A percentile compares a stretch with the other conserved stretches of the same genome.
Conservation (phyloP, 2,888 invertebrate species). For the Amblyjoppa fuscipennis region DNA sequence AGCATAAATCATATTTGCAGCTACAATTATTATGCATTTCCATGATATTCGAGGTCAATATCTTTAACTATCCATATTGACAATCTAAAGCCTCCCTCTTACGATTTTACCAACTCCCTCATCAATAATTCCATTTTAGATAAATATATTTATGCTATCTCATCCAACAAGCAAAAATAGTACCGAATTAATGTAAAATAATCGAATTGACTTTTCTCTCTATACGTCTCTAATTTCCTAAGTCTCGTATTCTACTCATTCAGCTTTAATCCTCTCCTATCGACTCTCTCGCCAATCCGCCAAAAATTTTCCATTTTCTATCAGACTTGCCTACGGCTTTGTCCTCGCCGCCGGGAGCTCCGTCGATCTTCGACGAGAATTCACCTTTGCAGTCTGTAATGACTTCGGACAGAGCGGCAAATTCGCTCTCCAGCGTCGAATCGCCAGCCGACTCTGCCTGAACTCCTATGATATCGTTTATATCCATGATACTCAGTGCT, state of each 20-base stretch:
- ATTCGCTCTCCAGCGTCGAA: constrained; percentile 81
- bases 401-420: constrained; percentile 81
- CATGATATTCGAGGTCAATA: not conserved
- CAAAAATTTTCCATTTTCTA: not conserved
- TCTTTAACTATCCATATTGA: not conserved
- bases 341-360: not conserved
- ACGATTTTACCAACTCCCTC: not conserved
- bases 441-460: constrained; percentile 76
- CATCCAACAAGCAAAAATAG: not conserved
- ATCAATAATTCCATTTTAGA: not conserved
- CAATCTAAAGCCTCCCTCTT: not conserved
- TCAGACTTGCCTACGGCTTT: not conserved
- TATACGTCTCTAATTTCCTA: not conserved
- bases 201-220: not conserved
- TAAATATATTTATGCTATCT: not conserved
- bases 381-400: constrained; percentile 77
- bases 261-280: constrained; percentile 30
- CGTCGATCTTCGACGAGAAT: constrained; percentile 22
- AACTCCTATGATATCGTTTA: constrained; percentile 80
- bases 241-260: not conserved
- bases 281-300: not conserved
- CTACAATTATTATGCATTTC: not conserved
- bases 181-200: not conserved
- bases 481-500: constrained; percentile 80
- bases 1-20: constrained; percentile 1